phyloP scores from a whole-genome alignment of 2,113 vertebrate species.

The Nestor notabilis region DNA sequence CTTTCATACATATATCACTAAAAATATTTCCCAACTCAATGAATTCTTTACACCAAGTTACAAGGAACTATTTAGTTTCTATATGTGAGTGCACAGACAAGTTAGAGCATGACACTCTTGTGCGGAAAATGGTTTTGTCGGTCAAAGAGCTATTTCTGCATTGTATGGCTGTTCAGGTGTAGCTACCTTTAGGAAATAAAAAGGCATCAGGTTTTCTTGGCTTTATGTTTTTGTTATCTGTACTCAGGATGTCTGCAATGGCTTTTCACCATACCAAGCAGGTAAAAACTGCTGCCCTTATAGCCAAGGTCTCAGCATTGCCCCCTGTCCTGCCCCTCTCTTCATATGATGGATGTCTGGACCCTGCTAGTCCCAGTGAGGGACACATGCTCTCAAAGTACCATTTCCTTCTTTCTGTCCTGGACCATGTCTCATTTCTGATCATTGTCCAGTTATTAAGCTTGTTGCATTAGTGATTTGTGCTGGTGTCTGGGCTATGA shows the following conservation, averaged over 20 bases:
- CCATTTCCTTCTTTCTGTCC: background rate
- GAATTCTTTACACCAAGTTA: background rate
- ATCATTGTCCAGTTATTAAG: background rate
- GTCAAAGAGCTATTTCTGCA: background rate
- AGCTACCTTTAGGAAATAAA: background rate
- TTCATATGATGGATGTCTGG: background rate
- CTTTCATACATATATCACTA: background rate
- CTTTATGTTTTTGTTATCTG: background rate
- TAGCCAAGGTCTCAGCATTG: background rate
- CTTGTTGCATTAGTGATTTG: background rate
- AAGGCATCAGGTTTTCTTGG: background rate
- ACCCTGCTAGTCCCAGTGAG: background rate
- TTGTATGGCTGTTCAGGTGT: background rate
- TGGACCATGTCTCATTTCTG: background rate
- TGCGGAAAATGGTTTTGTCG: background rate
- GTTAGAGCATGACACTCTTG: background rate
- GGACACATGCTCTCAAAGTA: background rate
- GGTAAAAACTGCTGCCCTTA: background rate
- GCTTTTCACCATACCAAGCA: background rate
- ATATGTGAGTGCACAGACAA: background rate
- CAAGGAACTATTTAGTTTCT: background rate
- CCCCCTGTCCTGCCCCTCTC: background rate
- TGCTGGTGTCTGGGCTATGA: background rate
- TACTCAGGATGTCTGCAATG: fast-evolving
- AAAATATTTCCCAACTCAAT: background rate